These are phyloP conservation scores for Podarcis siculus DNA, from an alignment of 2,797 vertebrate genomes.

Conservation along the genomic window DNA sequence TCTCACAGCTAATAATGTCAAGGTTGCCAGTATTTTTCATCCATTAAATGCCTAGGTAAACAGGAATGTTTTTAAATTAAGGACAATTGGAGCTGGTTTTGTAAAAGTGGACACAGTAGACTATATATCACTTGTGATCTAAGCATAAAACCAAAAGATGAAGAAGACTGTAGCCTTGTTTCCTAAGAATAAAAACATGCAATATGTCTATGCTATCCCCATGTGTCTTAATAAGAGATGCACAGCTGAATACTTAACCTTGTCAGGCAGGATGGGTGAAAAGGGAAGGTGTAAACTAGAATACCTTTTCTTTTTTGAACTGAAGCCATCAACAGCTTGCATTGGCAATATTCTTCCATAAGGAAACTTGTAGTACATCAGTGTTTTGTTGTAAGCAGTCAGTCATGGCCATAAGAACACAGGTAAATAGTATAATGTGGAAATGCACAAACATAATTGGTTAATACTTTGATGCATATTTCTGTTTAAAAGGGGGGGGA, in stretches of 20 bases:
- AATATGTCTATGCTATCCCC: neutral
- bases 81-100: neutral
- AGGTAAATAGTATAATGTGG: conserved; percentile 21
- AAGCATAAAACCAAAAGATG: conserved; percentile 6
- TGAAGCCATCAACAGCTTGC: conserved; percentile 18
- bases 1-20: neutral
- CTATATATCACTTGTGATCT: neutral
- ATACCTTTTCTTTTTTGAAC: neutral
- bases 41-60: neutral
- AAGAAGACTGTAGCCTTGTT: neutral
- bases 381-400: conserved; percentile 20
- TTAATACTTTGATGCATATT: neutral
- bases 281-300: neutral
- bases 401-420: conserved; percentile 18
- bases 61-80: neutral
- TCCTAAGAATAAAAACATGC: neutral
- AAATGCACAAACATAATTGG: neutral
- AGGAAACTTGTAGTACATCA: conserved; percentile 21
- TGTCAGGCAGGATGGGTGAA: conserved; percentile 19
- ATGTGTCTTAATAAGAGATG: neutral
- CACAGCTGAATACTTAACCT: conserved; percentile 4
- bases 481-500: neutral
- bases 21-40: neutral
- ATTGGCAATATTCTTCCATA: conserved; percentile 9
- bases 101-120: neutral